Percentiles rank a stretch among this genome's conserved stretches.
These are phyloP conservation scores for Xyliphius kryptos DNA, from an alignment of 2,113 vertebrate species.

Conservation along the genomic window DNA sequence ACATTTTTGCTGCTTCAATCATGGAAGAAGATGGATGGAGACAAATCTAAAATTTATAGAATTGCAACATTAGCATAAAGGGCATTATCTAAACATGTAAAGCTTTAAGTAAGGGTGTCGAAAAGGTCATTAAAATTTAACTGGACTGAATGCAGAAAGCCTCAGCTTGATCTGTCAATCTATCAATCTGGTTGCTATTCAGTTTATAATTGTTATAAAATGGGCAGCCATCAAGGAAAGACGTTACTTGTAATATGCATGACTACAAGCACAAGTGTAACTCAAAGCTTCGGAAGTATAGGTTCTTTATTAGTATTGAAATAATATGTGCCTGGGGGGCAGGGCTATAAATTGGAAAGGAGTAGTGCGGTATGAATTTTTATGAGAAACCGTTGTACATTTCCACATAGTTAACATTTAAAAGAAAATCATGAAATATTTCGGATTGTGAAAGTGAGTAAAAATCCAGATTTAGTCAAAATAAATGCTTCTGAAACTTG, in stretches of 20 bases:
- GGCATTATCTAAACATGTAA: conserved; percentile 86
- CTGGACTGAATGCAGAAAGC: conserved; percentile 67
- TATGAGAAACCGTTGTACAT: conserved; percentile 89
- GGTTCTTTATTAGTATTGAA: conserved; percentile 98
- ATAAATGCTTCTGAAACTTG: too few relatives aligned
- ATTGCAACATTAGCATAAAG: conserved; percentile 89
- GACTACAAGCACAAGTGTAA: conserved; percentile 74
- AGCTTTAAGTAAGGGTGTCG: conserved; percentile 74
- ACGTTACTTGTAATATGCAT: conserved; percentile 80
- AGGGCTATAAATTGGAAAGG: conserved; percentile 88
- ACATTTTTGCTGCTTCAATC: conserved; percentile 62
- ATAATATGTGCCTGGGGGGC: conserved; percentile 94
- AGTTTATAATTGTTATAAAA: conserved; percentile 83
- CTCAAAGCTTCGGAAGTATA: conserved; percentile 82
- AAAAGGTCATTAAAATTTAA: conserved; percentile 84
- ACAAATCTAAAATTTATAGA: conserved; percentile 98
- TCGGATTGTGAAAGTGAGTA: conserved; percentile 48
- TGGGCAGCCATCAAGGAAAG: conserved; percentile 64
- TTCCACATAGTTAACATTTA: conserved; percentile 79
- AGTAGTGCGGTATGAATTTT: conserved; percentile 86
- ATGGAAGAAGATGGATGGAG: conserved; percentile 76
- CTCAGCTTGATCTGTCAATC: conserved; percentile 77
- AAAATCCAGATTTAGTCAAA: conserved; percentile 68
- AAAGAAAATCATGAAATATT: conserved; percentile 78
- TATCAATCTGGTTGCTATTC: conserved; percentile 80